phyloP scores from a whole-genome alignment of 30 jellyfish, hydroid and myxozoan species.

The Catostylus mosaicus region DNA sequence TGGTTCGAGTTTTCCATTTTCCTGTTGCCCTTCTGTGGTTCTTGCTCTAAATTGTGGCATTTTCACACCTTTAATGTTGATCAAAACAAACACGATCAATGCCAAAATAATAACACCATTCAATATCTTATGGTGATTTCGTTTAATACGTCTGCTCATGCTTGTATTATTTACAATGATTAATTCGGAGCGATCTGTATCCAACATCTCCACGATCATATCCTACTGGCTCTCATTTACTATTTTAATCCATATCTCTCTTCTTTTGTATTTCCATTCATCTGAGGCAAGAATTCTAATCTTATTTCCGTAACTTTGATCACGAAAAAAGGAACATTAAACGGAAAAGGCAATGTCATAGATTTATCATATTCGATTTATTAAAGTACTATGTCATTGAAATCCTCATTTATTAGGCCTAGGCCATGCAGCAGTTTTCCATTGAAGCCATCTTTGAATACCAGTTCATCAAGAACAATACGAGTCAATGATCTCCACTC shows the following conservation, averaged over 20 bases:
- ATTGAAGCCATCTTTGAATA: not conserved
- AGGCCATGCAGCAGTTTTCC: not conserved
- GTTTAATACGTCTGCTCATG: slow-evolving; percentile 4
- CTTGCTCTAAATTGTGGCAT: not conserved
- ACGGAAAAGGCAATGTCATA: too few relatives aligned
- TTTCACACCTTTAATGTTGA: not conserved
- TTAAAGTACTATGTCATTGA: not conserved
- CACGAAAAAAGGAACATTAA: too few relatives aligned
- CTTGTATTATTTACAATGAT: not conserved
- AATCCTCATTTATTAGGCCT: not conserved
- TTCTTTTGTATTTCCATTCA: too few relatives aligned
- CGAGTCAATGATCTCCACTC: not conserved
- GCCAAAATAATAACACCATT: not conserved
- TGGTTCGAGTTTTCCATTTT: slow-evolving; percentile 3
- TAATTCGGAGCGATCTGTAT: not conserved
- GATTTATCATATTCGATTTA: too few relatives aligned
- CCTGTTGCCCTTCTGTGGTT: not conserved
- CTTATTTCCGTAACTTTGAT: too few relatives aligned
- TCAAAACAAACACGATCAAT: not conserved
- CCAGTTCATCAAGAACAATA: not conserved
- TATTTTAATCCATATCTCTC: too few relatives aligned
- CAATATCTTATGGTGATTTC: not conserved
- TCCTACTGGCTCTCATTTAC: too few relatives aligned
- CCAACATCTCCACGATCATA: too few relatives aligned
- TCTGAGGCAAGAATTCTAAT: too few relatives aligned